Percentiles rank a stretch among this genome's conserved stretches.
Conservation (phyloP, 2,888 invertebrate genomes). For the Phaedon cochleariae region DNA sequence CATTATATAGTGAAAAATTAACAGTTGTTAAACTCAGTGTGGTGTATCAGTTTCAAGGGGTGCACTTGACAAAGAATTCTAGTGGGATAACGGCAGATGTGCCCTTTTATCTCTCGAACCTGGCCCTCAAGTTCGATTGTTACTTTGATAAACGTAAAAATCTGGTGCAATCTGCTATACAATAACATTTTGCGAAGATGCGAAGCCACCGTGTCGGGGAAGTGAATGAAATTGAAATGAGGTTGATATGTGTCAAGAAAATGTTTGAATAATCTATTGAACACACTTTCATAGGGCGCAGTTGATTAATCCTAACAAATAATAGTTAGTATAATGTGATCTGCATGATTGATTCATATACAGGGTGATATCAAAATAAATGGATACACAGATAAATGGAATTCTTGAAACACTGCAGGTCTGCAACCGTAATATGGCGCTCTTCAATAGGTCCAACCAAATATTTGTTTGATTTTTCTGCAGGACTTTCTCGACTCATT, state of each 20-base stretch:
- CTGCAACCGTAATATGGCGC: no score
- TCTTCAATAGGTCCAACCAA: no score
- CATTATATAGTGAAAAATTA: slow-evolving; percentile 36
- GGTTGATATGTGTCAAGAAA: slow-evolving; percentile 12
- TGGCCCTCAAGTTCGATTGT: slow-evolving; percentile 28
- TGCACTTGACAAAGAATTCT: slow-evolving; percentile 49
- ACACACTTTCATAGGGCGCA: background rate
- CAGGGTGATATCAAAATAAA: no score
- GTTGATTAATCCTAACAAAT: background rate
- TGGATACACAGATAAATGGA: no score
- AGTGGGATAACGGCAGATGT: slow-evolving; percentile 48
- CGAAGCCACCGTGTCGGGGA: background rate
- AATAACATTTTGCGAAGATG: slow-evolving; percentile 21
- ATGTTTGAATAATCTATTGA: slow-evolving; percentile 7
- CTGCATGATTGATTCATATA: no score
- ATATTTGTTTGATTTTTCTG: no score
- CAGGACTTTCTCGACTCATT: no score
- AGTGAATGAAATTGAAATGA: slow-evolving; percentile 11
- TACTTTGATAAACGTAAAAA: slow-evolving; percentile 27
- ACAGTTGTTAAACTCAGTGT: slow-evolving; percentile 48
- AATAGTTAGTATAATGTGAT: background rate
- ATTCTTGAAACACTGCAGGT: no score
- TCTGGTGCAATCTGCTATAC: slow-evolving; percentile 25
- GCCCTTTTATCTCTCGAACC: slow-evolving; percentile 31
- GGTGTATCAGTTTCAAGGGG: slow-evolving; percentile 49